Percentiles rank a stretch among this genome's conserved stretches.
phyloP scores from a whole-genome alignment of 2,888 invertebrate genomes.

The Pristionchus arcanus region DNA sequence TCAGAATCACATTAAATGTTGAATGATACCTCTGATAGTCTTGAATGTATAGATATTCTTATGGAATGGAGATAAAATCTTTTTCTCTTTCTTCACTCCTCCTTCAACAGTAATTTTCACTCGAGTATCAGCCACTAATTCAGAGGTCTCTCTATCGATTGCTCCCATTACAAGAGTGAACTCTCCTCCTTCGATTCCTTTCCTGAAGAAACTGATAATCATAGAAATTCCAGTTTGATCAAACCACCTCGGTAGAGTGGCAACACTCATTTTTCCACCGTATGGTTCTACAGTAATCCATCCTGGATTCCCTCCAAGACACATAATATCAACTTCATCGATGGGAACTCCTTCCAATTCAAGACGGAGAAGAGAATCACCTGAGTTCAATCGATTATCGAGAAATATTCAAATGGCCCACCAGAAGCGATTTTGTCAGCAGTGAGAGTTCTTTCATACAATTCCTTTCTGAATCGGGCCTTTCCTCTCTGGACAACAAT shows the following conservation, averaged over 20 bases:
- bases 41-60: conserved; percentile 46
- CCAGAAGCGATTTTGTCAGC: conserved; percentile 32
- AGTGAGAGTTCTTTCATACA: conserved; percentile 38
- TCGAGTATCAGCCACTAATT: conserved; percentile 66
- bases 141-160: conserved; percentile 65
- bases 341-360: conserved; percentile 71
- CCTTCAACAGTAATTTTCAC: conserved; percentile 59
- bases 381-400: conserved; percentile 18
- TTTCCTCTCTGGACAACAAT: conserved; percentile 43
- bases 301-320: conserved; percentile 72
- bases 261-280: conserved; percentile 71
- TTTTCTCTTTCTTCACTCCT: conserved; percentile 40
- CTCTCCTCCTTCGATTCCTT: conserved; percentile 58
- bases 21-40: conserved; percentile 14
- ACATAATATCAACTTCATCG: conserved; percentile 69
- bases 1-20: not conserved
- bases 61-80: not conserved
- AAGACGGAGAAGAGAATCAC: conserved; percentile 65
- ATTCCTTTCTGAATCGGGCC: conserved; percentile 40
- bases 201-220: conserved; percentile 53
- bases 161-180: conserved; percentile 64
- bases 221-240: not conserved
- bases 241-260: conserved; percentile 61
- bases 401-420: too few species aligned
- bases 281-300: conserved; percentile 75